Evolutionary conservation across 2,113 vertebrate species (phyloP).

Genomic region (Mobula birostris): DNA sequence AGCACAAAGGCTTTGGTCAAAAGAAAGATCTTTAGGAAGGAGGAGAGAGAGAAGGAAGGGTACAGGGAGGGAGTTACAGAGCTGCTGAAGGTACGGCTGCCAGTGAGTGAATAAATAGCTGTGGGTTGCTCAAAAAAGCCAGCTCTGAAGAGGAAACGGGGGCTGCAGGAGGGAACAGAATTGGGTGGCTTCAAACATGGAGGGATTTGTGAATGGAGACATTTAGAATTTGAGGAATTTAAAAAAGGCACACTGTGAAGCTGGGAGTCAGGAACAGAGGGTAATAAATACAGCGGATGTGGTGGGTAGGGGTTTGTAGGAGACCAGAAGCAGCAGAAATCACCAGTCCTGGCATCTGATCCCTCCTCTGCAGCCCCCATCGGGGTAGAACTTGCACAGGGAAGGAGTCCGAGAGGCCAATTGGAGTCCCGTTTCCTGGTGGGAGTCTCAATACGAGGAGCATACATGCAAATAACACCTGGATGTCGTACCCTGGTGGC

Average conservation of each 20-base stretch:
- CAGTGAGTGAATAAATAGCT: too few relatives aligned
- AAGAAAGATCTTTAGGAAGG: neutral
- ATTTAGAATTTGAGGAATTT: neutral
- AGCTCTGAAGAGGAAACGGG: neutral
- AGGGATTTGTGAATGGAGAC: neutral
- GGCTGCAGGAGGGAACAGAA: neutral
- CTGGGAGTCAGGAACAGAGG: neutral
- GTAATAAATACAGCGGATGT: neutral
- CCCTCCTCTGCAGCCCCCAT: neutral
- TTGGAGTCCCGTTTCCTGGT: too few relatives aligned
- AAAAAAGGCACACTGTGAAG: neutral
- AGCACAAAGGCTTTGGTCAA: neutral
- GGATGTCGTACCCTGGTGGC: conserved; percentile 48
- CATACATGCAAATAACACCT: too few relatives aligned
- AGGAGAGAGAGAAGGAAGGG: neutral
- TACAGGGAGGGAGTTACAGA: neutral
- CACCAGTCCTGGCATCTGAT: neutral
- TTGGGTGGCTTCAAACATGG: neutral
- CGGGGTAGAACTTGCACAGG: neutral
- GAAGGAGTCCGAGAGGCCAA: neutral
- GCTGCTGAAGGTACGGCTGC: neutral
- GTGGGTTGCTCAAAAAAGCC: neutral
- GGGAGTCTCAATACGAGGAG: too few relatives aligned
- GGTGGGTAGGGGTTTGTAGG: neutral
- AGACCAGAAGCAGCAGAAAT: neutral